Percentiles rank a stretch among this genome's conserved stretches.
These are phyloP conservation scores for Nannospalax galili DNA, from an alignment of 2,113 vertebrate species.

Conservation along the genomic window DNA sequence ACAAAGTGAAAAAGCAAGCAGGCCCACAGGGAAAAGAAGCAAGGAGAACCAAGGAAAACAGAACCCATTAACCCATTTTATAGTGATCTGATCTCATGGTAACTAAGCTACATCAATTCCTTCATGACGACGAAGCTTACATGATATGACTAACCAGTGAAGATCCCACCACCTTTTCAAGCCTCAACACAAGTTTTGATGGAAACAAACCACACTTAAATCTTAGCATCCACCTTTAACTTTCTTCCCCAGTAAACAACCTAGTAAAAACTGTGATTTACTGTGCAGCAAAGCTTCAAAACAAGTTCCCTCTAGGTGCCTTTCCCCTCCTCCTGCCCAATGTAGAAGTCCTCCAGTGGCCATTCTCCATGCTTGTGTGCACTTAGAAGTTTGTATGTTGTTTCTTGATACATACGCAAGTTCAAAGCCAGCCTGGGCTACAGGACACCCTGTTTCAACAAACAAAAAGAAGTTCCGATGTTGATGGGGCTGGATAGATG, in stretches of 20 bases:
- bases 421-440: no score
- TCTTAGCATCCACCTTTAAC: neutral
- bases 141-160: neutral
- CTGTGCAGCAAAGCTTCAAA: neutral
- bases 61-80: neutral
- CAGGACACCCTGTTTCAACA: no score
- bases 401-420: no score
- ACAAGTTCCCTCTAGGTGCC: neutral
- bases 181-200: neutral
- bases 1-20: neutral
- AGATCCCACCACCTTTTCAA: no score
- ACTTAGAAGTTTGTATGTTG: no score
- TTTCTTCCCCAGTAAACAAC: neutral
- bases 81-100: neutral
- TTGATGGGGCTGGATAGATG: neutral
- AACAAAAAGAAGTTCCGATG: neutral
- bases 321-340: neutral
- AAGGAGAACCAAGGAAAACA: neutral
- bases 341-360: neutral
- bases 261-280: neutral
- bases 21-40: neutral
- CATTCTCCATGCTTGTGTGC: neutral
- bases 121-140: neutral
- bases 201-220: neutral
- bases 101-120: neutral